These are phyloP conservation scores for Apantesis nais DNA, from an alignment of 2,888 invertebrate genomes.

Conservation along the genomic window DNA sequence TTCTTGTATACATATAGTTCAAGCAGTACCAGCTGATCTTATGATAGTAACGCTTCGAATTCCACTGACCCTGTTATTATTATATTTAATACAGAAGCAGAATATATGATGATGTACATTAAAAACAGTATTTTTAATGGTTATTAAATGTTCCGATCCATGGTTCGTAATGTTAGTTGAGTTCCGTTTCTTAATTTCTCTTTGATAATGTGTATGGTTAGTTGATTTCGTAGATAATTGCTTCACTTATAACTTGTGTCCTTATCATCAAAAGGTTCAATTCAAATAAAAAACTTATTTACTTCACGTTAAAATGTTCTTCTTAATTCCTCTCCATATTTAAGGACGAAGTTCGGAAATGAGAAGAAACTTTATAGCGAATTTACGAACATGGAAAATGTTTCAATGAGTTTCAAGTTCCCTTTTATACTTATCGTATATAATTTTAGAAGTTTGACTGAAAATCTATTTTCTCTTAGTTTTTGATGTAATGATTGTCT, in stretches of 20 bases:
- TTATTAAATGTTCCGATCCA: slow-evolving; percentile 8
- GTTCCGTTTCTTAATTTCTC: background rate
- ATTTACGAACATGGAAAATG: background rate
- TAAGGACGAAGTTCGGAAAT: background rate
- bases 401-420: background rate
- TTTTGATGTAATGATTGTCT: background rate
- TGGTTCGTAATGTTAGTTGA: background rate
- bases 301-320: background rate
- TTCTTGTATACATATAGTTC: slow-evolving; percentile 8
- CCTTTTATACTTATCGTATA: background rate
- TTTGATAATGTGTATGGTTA: background rate
- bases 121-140: slow-evolving; percentile 9
- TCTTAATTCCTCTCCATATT: background rate
- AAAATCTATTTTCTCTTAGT: background rate
- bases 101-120: background rate
- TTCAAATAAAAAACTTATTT: background rate
- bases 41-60: slow-evolving; percentile 15
- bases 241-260: background rate
- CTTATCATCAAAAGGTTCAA: background rate
- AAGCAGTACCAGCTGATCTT: slow-evolving; percentile 14
- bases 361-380: background rate
- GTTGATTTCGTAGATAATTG: background rate
- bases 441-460: background rate
- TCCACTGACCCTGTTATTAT: slow-evolving; percentile 11
- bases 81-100: slow-evolving; percentile 10